Percentiles rank a stretch among this genome's conserved stretches.
Conservation (phyloP, 1,140 invertebrate genomes). For the Planococcus citri region DNA sequence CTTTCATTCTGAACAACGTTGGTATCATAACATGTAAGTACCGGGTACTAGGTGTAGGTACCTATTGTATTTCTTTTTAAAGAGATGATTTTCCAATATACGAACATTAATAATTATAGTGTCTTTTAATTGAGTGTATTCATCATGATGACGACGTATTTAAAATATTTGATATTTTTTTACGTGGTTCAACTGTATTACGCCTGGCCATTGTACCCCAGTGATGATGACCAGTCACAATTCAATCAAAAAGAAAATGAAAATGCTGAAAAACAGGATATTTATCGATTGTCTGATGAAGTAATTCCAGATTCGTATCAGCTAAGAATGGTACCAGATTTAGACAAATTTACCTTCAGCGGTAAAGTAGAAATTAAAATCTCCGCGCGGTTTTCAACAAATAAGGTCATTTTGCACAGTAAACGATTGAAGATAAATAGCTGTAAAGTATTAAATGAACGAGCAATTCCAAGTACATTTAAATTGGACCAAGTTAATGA, state of each 20-base stretch:
- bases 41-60: no score
- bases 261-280: background rate
- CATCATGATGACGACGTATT: no score
- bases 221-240: background rate
- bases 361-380: constrained; percentile 33
- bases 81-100: no score
- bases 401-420: constrained; percentile 9
- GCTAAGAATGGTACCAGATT: constrained; percentile 43
- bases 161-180: no score
- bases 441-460: background rate
- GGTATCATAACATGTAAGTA: no score
- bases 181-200: no score
- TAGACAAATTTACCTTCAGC: constrained; percentile 44
- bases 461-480: background rate
- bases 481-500: constrained; percentile 15
- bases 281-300: constrained; percentile 47
- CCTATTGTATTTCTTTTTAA: no score
- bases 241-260: background rate
- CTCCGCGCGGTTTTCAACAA: background rate
- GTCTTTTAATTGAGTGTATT: no score
- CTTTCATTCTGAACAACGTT: no score
- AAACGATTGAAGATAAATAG: constrained; percentile 3
- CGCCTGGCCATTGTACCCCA: no score
- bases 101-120: no score
- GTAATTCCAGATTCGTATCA: constrained; percentile 53